Base-by-base conservation (phyloP, 2,113 vertebrate species). In the Petaurus breviceps region DNA sequence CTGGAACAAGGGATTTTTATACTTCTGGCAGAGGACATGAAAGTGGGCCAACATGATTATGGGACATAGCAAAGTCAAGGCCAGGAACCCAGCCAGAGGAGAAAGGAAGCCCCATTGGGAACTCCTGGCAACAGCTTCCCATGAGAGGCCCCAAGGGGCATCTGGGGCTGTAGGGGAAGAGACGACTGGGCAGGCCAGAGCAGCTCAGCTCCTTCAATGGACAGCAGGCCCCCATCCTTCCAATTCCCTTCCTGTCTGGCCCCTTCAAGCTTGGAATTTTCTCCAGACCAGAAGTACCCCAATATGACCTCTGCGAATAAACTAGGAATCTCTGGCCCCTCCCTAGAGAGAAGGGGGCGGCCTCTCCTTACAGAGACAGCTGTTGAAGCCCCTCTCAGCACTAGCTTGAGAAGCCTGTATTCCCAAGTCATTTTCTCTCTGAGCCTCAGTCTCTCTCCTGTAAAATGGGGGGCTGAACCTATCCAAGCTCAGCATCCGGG, bases 211-310 rank as follows among this genome's bases (percentile, higher is more conserved):
- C 55, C 55, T 28, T 26, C 8, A 8, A 1, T 57, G 92, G 16
- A 93, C 2, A 91, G 47, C 68, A 23, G 22, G 53, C 94, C 95
- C 90, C 57, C 43, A 95, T 92, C 53, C 91, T 97, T 93, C 94
- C 89, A 96, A 90, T 96, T 94, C 96, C 94, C 94, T 97, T 92
- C 53, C 95, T 51, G 61, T 91, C 43, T 94, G 91, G 93, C 19
- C 12, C 31, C 23, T 31, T 43, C 51, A 54, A n/a, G 28, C 53
- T 49, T 57, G 92, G 84, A 92, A 16, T 51, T 96, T 52, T 90
- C 84, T 89, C 94, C 84, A 95, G 10, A 46, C 46, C 90, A 92
- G 77, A 51, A 90, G 31, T 68, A 37, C 12, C 61, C 31, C 11
- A 37, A 16, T n/a, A n/a, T 37, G 61, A 37, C 61, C 28, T 61